Evolutionary conservation across 2,888 invertebrate genomes (phyloP), one percentile per base, ranked within the genome.

Genomic region (Pristionchus exspectatus): DNA sequence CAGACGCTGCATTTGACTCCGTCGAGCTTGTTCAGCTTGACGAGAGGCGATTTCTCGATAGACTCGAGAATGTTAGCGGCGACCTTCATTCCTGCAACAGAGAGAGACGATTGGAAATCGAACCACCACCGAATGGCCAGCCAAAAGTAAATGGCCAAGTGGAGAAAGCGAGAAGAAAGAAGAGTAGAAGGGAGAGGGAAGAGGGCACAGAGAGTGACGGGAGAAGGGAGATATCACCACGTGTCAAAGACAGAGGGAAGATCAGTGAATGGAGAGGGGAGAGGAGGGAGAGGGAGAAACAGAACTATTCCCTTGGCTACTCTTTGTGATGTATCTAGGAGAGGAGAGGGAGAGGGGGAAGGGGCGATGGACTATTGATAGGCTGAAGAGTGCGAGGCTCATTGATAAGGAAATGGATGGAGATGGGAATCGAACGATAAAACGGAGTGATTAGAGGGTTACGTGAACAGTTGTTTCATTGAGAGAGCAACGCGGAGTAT

Each of bases 1-100:
- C 89, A 89, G 27, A 89, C 50, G n/a, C 81, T 63, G 50, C 81
- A 81, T 38, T 81, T 63, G 83, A 89, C 89, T 54, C 89, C 89
- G 2, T 89, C 89, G 27, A 89, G 69, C 50, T 89, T 89, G 89
- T 89, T 89, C n/a, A 89, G 81, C 38, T 54, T 81, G 18, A 89
- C 89, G 30, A 89, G 83, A 1, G 89, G 89, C 24, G 89, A 83
- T 27, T 83, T 89, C 66, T 89, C 81, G 50, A 83, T 69, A 14
- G 89, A 63, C n/a, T 81, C 89, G 66, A 89, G 89, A 63, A 89
- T 33, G 16, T 33, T 74, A 18, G 27, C 33, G 21, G 56, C 7
- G 21, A 63, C 38, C 84, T 84, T 84, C 84, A 63, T 84, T 50
- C n/a, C 33, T 50, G 63, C 63, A 63, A 59, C 21, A 56, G 69